Conservation (phyloP, 1,140 invertebrate genomes). For the Trichogramma pretiosum region DNA sequence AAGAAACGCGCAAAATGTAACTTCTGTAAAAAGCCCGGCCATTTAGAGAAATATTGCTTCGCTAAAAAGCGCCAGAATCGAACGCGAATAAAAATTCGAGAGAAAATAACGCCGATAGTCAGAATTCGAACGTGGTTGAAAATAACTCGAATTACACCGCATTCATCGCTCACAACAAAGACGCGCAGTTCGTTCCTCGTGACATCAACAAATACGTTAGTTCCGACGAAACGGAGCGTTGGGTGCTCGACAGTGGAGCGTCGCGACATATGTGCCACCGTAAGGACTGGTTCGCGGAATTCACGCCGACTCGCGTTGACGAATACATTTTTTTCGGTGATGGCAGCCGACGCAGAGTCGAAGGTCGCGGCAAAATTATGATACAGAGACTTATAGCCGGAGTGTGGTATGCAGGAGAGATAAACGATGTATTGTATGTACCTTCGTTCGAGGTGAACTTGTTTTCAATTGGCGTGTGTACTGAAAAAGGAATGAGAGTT, state of each 20-base stretch:
- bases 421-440: constrained; percentile 20
- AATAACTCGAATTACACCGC: neutral
- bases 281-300: constrained; percentile 20
- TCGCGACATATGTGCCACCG: constrained; percentile 21
- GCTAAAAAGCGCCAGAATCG: neutral
- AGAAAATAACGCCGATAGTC: neutral
- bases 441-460: constrained; percentile 22
- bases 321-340: constrained; percentile 19
- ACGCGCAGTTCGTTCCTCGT: neutral
- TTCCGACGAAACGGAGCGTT: constrained; percentile 4
- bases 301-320: constrained; percentile 5
- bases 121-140: too few relatives aligned
- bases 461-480: constrained; percentile 23
- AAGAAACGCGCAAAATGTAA: neutral
- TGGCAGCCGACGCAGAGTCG: neutral
- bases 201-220: neutral
- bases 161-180: neutral
- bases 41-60: constrained; percentile 2
- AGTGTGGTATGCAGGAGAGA: neutral
- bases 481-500: constrained; percentile 15
- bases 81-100: neutral
- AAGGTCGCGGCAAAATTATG: neutral
- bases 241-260: too few relatives aligned
- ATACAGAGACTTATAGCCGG: neutral
- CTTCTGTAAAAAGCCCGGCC: constrained; percentile 9